Base-by-base conservation (phyloP, 2,113 vertebrate genomes). In the Spilogale gracilis region DNA sequence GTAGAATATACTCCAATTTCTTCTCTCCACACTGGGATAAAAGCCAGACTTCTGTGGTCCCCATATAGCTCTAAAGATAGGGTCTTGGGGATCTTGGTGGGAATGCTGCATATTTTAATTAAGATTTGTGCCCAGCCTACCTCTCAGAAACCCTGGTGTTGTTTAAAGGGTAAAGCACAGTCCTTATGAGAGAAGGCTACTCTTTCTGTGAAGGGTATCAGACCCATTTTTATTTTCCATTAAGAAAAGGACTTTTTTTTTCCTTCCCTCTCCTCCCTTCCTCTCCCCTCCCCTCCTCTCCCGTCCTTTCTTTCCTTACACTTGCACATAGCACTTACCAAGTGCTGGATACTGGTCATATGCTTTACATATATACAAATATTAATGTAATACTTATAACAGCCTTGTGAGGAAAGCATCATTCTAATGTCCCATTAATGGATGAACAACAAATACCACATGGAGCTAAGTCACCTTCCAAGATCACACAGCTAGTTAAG, bases 251-350 rank as follows among this genome's bases (percentile, higher is more conserved):
- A 65, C 63, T 30, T 1, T 30, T 65, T 63, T 12, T 27, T 27
- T 13, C 18, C 79, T 18, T 58, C 23, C 23, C 14, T 14, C 8
- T 20, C 10, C 32, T 58, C 8, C 8, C 63, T 48, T 3, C 43
- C 1, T 13, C 12, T 12, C 38, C 5, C 13, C 1, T 21, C 71
- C 20, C 21, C 5, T 9, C 10, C 0, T 9, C 6, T 30, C 11
- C 27, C 9, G 9, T 38, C n/a, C n/a, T 20, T 38, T 71, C 18
- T 43, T 43, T 18, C 20, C 69, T 85, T 54, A 90, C 65, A 63
- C 48, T 54, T 27, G 74, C 38, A 12, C 4, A n/a, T 27, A 94
- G 14, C 2, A 17, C 10, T 88, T 84, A 52, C 3, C 25, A 16
- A 65, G 27, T 94, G 20, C 30, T 48, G 78, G 65, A 86, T 63